Percentiles rank a stretch among this genome's conserved stretches.
Evolutionary conservation across 2,888 invertebrate genomes (phyloP).

Genomic region (Agrotis exclamationis): DNA sequence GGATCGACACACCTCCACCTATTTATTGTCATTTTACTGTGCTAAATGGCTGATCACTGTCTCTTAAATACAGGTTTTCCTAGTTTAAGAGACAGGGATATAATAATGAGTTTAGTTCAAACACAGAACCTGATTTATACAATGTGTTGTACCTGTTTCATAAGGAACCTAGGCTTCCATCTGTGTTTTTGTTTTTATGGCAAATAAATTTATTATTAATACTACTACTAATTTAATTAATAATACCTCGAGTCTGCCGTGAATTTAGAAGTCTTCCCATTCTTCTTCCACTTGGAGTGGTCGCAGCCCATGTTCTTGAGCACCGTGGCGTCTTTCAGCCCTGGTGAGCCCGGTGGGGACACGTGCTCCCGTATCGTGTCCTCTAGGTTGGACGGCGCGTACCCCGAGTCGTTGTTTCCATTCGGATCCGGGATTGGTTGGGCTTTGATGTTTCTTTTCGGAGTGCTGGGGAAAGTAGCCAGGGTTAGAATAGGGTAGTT

Average conservation of each 20-base stretch:
- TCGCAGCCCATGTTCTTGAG: constrained; percentile 83
- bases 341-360: constrained; percentile 90
- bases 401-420: constrained; percentile 96
- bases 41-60: too few species aligned
- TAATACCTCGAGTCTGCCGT: constrained; percentile 79
- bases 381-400: constrained; percentile 93
- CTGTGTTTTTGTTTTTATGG: too few species aligned
- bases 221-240: too few species aligned
- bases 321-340: constrained; percentile 84
- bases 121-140: too few species aligned
- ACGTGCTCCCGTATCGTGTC: constrained; percentile 91
- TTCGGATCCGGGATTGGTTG: constrained; percentile 93
- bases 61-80: too few species aligned
- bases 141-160: too few species aligned
- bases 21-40: too few species aligned
- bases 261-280: constrained; percentile 80
- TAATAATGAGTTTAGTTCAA: too few species aligned
- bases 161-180: too few species aligned
- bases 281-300: constrained; percentile 82
- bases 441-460: constrained; percentile 79
- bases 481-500: background rate
- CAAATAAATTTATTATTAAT: too few species aligned
- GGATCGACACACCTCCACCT: too few species aligned
- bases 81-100: too few species aligned
- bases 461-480: constrained; percentile 68